Evolutionary conservation across 2,797 vertebrate genomes (phyloP).

Genomic region (Labeo calbasu): DNA sequence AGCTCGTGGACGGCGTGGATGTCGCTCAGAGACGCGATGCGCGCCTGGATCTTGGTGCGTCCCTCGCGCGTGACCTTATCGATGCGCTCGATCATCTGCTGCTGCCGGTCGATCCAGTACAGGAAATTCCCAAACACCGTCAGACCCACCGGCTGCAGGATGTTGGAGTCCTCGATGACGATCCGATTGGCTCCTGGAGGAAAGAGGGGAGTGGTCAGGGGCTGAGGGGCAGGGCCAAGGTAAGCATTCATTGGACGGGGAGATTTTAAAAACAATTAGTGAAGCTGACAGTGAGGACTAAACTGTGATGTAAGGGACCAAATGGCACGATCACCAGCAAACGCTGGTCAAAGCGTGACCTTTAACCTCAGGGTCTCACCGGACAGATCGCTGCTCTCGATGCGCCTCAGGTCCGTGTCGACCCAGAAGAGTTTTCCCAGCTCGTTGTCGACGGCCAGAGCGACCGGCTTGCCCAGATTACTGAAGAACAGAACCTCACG

Average conservation of each 20-base stretch:
- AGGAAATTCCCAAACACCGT: slow-evolving; percentile 94
- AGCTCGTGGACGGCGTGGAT: slow-evolving; percentile 95
- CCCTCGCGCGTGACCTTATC: slow-evolving; percentile 91
- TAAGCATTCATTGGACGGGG: slow-evolving; percentile 34
- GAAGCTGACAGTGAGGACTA: too few species aligned
- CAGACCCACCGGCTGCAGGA: slow-evolving; percentile 94
- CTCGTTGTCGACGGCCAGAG: slow-evolving; percentile 91
- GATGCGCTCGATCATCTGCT: slow-evolving; percentile 98
- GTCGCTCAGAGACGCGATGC: slow-evolving; percentile 92
- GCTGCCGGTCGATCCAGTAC: slow-evolving; percentile 98
- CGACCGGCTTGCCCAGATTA: slow-evolving; percentile 89
- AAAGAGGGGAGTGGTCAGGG: slow-evolving; percentile 11
- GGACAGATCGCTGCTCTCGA: slow-evolving; percentile 97
- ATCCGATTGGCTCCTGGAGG: slow-evolving; percentile 89
- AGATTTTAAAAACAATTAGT: not conserved
- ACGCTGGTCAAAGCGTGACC: not conserved
- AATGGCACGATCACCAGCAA: too few species aligned
- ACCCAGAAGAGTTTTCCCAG: slow-evolving; percentile 95
- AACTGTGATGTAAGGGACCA: too few species aligned
- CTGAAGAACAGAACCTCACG: slow-evolving; percentile 94
- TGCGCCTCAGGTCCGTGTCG: slow-evolving; percentile 93
- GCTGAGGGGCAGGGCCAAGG: slow-evolving; percentile 39
- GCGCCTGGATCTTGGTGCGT: slow-evolving; percentile 96
- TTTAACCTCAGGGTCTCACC: slow-evolving; percentile 75
- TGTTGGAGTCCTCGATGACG: slow-evolving; percentile 95